Evolutionary conservation across 2,797 vertebrate species (phyloP), one percentile per base, ranked within the genome.

Genomic region (Brachymystax lenok): DNA sequence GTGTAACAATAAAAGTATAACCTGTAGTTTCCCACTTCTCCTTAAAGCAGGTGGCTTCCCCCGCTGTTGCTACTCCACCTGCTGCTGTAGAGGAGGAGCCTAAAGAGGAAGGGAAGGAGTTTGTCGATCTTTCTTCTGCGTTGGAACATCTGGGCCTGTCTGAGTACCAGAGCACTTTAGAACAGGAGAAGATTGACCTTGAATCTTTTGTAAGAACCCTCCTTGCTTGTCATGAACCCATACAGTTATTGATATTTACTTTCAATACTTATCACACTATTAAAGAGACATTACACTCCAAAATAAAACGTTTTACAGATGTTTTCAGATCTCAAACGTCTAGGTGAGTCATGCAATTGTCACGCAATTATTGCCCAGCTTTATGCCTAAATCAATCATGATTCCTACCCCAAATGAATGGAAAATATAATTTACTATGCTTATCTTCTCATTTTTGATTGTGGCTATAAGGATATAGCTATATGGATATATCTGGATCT

Each of bases 121-220:
- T 95, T 77, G 89, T 93, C 14, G 93, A 94, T 77, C 90, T 99
- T 69, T 88, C 93, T 67, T 94, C 94, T 80, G 90, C 96, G 76
- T 94, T 99, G 86, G 96, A 97, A 79, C 90, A 92, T 54, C 93
- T 99, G 80, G 95, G 96, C 80, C 87, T 99, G 75, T 94, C 95
- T 0, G 98, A 99, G 68, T 99, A 98, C 64, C 85, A 88, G 61
- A 92, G 81, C 68, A 97, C 91, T 4, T 97, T 99, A 74, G 97
- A 99, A 52, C 92, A 95, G 76, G 98, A 99, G 88, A 94, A 95
- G 83, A 98, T 99, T 7, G 98, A 99, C 87, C 91, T 95, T 75
- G 98, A 99, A 76, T 98, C 97, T 77, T 94, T 99, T 93, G 98
- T 99, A 94, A 94, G 94, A 78, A 17, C n/a, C 0, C 54, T 1